phyloP scores from a whole-genome alignment of 2,113 vertebrate genomes.

The Kobus ellipsiprymnus region DNA sequence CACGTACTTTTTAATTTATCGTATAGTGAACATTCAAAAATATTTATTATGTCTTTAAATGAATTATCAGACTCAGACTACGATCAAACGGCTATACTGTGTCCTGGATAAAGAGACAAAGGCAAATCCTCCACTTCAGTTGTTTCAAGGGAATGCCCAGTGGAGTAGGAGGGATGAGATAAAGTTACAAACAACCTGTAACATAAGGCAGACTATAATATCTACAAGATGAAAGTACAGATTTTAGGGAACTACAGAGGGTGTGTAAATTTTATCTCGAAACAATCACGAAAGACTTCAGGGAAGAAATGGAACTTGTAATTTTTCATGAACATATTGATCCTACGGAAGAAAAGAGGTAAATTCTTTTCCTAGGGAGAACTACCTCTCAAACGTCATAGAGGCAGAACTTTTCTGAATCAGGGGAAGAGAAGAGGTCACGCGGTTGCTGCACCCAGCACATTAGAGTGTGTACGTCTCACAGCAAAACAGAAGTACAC shows the following conservation, averaged over 20 bases:
- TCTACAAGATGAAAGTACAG: background rate
- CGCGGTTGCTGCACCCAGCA: background rate
- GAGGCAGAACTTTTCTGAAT: background rate
- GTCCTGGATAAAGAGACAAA: background rate
- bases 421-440: background rate
- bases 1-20: background rate
- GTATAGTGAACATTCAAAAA: background rate
- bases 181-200: background rate
- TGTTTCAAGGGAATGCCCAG: background rate
- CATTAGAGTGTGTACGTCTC: background rate
- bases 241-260: background rate
- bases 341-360: background rate
- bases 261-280: background rate
- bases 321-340: background rate
- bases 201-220: background rate
- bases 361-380: background rate
- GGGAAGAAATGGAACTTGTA: background rate
- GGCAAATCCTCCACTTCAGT: background rate
- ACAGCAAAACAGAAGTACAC: background rate
- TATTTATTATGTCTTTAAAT: background rate
- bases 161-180: background rate
- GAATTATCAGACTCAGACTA: background rate
- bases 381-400: background rate
- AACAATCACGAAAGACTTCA: background rate
- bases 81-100: background rate